A percentile compares a stretch with the other conserved stretches of the same genome.
Conservation (phyloP, 1,140 invertebrate genomes). For the Zaprionus kolodkinae region DNA sequence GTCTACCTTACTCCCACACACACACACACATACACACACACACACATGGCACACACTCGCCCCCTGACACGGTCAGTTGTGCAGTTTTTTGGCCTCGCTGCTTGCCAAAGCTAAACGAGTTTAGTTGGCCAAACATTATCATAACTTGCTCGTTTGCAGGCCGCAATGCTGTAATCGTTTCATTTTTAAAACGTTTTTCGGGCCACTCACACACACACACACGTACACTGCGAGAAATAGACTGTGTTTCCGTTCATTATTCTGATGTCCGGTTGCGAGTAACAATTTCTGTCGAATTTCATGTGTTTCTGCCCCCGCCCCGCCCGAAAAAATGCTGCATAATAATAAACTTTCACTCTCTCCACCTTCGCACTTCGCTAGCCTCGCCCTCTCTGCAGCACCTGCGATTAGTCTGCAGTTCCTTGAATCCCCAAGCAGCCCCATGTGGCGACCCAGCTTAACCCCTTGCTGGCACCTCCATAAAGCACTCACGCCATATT, state of each 20-base stretch:
- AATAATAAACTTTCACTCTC: slow-evolving; percentile 77
- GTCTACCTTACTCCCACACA: slow-evolving; percentile 49
- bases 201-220: slow-evolving; percentile 54
- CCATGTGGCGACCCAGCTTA: slow-evolving; percentile 10
- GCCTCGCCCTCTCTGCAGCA: slow-evolving; percentile 12
- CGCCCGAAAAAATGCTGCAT: slow-evolving; percentile 57
- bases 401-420: slow-evolving; percentile 52
- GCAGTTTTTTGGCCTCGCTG: slow-evolving; percentile 42
- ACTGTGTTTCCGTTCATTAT: slow-evolving; percentile 78
- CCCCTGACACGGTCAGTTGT: slow-evolving; percentile 1
- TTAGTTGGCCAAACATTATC: slow-evolving; percentile 82
- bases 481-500: slow-evolving; percentile 54
- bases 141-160: slow-evolving; percentile 81
- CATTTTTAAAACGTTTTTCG: slow-evolving; percentile 80
- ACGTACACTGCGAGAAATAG: slow-evolving; percentile 31
- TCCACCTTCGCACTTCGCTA: background rate
- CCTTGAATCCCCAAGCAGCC: background rate
- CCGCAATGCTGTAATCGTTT: slow-evolving; percentile 81
- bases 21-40: slow-evolving; percentile 18
- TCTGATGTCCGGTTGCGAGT: slow-evolving; percentile 65
- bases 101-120: slow-evolving; percentile 74
- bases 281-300: slow-evolving; percentile 16
- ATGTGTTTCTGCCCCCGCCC: background rate
- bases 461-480: slow-evolving; percentile 50
- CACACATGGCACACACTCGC: too few relatives aligned